These are phyloP conservation scores for Cryptus viduatorius DNA, from an alignment of 2,888 invertebrate species.

Conservation along the genomic window DNA sequence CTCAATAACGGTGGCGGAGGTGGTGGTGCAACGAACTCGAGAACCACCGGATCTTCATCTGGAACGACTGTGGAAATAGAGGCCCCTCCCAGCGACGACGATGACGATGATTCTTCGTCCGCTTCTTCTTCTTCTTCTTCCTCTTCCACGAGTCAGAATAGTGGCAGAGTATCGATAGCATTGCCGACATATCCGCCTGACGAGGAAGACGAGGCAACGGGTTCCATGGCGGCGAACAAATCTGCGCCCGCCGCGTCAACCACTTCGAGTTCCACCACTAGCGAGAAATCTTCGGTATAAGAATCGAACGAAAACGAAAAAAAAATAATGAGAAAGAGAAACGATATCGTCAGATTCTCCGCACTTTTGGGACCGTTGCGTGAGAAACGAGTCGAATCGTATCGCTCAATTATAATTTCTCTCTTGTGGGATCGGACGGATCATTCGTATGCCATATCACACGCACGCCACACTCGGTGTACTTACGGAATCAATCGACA, in stretches of 20 bases:
- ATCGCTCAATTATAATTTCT: constrained; percentile 30
- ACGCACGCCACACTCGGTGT: constrained; percentile 27
- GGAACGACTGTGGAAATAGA: constrained; percentile 84
- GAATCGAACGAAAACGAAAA: constrained; percentile 58
- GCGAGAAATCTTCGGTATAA: constrained; percentile 68
- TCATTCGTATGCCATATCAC: constrained; percentile 32
- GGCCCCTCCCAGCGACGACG: constrained; percentile 84
- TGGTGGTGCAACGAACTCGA: constrained; percentile 82
- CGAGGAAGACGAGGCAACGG: constrained; percentile 84
- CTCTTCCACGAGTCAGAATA: constrained; percentile 77
- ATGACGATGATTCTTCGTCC: constrained; percentile 84
- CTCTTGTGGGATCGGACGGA: constrained; percentile 41
- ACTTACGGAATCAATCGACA: constrained; percentile 22
- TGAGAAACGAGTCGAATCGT: constrained; percentile 50
- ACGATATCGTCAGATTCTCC: constrained; percentile 58
- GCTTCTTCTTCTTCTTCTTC: constrained; percentile 39
- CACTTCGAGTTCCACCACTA: constrained; percentile 66
- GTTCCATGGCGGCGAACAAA: constrained; percentile 66
- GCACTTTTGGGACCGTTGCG: constrained; percentile 76
- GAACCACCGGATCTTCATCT: constrained; percentile 68
- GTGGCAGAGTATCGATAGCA: constrained; percentile 88
- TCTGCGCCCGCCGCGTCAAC: constrained; percentile 66
- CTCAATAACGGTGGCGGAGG: constrained; percentile 85
- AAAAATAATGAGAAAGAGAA: constrained; percentile 48
- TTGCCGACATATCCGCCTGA: constrained; percentile 90